Base-by-base conservation (phyloP, 2,113 vertebrate genomes). In the Sorex araneus region DNA sequence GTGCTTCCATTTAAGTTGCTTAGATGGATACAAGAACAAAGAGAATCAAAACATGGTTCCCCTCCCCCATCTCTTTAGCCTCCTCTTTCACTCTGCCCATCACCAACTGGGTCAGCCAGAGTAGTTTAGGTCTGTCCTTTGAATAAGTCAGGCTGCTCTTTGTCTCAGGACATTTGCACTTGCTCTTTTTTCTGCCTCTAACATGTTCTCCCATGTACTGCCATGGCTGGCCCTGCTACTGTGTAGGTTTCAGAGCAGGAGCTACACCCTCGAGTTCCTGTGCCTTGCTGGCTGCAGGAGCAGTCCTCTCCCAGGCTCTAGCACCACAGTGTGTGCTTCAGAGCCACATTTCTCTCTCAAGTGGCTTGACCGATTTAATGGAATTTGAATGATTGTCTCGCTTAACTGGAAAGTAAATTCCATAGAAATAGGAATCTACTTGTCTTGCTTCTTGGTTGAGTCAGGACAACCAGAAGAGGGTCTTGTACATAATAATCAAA, bases 331-430 rank as follows among this genome's bases (percentile, higher is more conserved):
- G 18, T 66, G 27, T 66, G 64, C 27, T 66, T 66, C 10, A 23
- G 27, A 27, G 64, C 64, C 64, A 66, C 64, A 54, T 0, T 36
- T 30, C 40, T 50, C 27, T 76, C 34, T 69, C 32, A 40, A 91
- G 74, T 63, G 40, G 43, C 3, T 74, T 82, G 40, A 34, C 32
- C 40, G 74, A 66, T 7, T 78, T 78, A 83, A 92, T 60, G 25
- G 12, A 81, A 45, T 60, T 85, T 70, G 69, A 93, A 32, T 12
- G 30, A 45, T 80, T 66, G 9, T 36, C 13, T 78, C 63, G 91
- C 30, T 69, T 32, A 40, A 71, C 30, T 27, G 50, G 16, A 70
- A 67, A 83, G 43, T 36, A 28, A 54, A 40, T 28, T 82, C n/a
- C 30, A 32, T 23, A 43, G 85, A 16, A 78, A 69, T 34, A 89